Percentiles rank a stretch among this genome's conserved stretches.
Conservation (phyloP, 2,888 invertebrate genomes). For the Chrysolina oricalcia region DNA sequence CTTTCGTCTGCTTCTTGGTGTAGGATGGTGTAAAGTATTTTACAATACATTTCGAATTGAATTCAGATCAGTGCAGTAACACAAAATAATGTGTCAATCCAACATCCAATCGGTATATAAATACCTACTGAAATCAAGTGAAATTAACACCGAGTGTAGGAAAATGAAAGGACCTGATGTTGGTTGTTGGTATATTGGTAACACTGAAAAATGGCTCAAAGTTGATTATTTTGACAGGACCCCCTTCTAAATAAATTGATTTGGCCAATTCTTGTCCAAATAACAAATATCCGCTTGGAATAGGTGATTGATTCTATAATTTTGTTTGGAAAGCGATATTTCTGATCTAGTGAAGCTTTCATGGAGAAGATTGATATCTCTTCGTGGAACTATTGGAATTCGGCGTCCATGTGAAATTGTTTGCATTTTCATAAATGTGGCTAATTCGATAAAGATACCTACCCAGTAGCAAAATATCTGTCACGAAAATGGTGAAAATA, state of each 20-base stretch:
- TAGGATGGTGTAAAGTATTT: too few species aligned
- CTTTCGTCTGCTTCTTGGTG: too few species aligned
- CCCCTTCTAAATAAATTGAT: slow-evolving; percentile 17
- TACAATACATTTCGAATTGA: too few species aligned
- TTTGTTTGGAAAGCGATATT: not conserved
- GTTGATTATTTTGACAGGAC: slow-evolving; percentile 34
- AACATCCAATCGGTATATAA: too few species aligned
- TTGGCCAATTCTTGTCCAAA: slow-evolving; percentile 5
- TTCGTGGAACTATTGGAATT: not conserved
- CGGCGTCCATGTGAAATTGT: slow-evolving; percentile 47
- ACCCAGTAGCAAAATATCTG: not conserved
- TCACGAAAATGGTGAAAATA: slow-evolving; percentile 3
- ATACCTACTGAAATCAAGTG: too few species aligned
- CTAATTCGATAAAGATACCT: not conserved
- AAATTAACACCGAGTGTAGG: too few species aligned
- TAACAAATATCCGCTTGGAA: slow-evolving; percentile 5
- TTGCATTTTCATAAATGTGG: not conserved
- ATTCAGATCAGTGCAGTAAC: too few species aligned
- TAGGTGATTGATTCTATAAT: not conserved
- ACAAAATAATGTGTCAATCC: too few species aligned
- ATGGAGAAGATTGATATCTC: not conserved
- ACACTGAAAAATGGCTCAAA: slow-evolving; percentile 29
- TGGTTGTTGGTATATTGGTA: too few species aligned
- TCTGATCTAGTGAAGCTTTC: not conserved
- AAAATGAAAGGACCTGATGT: too few species aligned